Percentiles rank a stretch among this genome's conserved stretches.
These are phyloP conservation scores for Xiphophorus birchmanni DNA, from an alignment of 2,797 vertebrate species.

Conservation along the genomic window DNA sequence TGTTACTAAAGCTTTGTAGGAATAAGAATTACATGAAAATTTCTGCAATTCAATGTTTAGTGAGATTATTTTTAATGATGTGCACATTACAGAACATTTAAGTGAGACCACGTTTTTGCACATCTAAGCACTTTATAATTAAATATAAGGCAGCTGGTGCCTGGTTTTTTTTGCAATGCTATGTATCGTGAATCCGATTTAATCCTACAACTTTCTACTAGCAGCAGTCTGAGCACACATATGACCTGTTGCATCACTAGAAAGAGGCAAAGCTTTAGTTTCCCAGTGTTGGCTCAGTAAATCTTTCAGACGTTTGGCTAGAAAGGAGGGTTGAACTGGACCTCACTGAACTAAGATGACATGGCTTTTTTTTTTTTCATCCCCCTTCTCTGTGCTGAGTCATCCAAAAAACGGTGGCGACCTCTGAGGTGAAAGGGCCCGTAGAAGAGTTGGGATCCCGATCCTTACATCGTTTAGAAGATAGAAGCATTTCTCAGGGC, in stretches of 20 bases:
- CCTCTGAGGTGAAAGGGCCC: slow-evolving; percentile 22
- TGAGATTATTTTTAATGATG: not conserved
- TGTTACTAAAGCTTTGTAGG: not conserved
- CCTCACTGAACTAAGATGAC: slow-evolving; percentile 45
- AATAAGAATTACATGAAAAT: not conserved
- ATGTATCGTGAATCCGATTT: not conserved
- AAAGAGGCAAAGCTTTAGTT: slow-evolving; percentile 56
- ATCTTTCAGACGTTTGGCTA: slow-evolving; percentile 51
- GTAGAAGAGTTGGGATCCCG: slow-evolving; percentile 38
- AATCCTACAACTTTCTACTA: slow-evolving; percentile 20
- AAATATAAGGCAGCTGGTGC: slow-evolving; percentile 14
- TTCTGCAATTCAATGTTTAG: not conserved
- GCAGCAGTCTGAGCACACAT: slow-evolving; percentile 54
- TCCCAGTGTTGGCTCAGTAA: slow-evolving; percentile 63
- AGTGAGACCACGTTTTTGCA: not conserved
- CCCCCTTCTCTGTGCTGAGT: slow-evolving; percentile 32
- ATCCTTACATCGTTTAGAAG: slow-evolving; percentile 50
- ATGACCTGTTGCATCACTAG: slow-evolving; percentile 55
- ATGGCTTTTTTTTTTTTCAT: slow-evolving; percentile 40
- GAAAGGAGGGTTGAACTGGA: slow-evolving; percentile 72
- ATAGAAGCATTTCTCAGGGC: slow-evolving; percentile 36
- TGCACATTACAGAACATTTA: not conserved
- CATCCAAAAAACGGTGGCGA: slow-evolving; percentile 11
- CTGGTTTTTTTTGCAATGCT: slow-evolving; percentile 1
- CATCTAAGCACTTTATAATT: not conserved